Conservation (phyloP, 2,113 vertebrate genomes). For the Bubo scandiacus region DNA sequence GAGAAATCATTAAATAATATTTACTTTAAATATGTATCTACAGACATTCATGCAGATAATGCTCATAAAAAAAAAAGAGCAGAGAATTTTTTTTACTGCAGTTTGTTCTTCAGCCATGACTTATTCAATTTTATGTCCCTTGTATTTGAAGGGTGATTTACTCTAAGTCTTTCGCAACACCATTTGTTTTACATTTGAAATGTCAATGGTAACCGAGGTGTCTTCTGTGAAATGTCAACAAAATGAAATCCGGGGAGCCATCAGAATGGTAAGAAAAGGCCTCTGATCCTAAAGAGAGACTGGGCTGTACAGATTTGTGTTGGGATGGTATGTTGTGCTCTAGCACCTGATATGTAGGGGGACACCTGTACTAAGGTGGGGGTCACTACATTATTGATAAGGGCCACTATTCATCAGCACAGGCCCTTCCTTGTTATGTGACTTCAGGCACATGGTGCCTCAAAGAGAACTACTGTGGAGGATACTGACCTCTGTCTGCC, state of each 20-base stretch:
- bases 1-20: neutral
- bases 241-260: neutral
- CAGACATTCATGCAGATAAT: neutral
- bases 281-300: neutral
- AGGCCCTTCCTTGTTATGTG: neutral
- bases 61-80: neutral
- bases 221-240: neutral
- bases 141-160: neutral
- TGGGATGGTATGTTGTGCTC: neutral
- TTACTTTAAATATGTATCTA: neutral
- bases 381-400: neutral
- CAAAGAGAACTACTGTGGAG: neutral
- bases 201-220: neutral
- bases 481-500: neutral
- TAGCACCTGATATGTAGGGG: accelerated
- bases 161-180: neutral
- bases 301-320: accelerated
- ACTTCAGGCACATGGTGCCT: neutral
- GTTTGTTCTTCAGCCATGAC: neutral
- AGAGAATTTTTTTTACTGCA: neutral
- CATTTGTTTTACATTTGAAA: constrained; percentile 20
- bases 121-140: neutral
- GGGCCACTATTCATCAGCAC: neutral
- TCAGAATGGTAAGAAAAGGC: neutral
- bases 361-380: neutral